Evolutionary conservation across 2,888 invertebrate genomes (phyloP).

Genomic region (Kuschelorhynchus macadamiae): DNA sequence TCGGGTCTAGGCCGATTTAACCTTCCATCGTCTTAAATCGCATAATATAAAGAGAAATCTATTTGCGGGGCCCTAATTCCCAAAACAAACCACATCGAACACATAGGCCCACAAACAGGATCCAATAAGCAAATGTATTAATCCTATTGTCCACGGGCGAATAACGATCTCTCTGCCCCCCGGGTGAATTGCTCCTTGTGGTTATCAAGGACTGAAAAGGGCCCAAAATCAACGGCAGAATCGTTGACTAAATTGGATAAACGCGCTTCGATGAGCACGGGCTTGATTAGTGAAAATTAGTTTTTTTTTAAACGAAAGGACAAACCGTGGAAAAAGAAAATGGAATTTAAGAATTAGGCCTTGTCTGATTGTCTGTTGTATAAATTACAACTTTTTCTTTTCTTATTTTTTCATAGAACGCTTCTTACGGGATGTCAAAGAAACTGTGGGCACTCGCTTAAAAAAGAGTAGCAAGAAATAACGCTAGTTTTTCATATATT

Average conservation of each 20-base stretch:
- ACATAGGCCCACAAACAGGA: conserved; percentile 42
- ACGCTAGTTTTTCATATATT: too few relatives aligned
- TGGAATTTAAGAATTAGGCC: neutral
- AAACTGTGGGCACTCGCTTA: too few relatives aligned
- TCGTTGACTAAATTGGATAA: conserved; percentile 46
- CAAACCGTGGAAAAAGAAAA: conserved; percentile 1
- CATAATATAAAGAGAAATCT: conserved; percentile 34
- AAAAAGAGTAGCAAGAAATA: too few relatives aligned
- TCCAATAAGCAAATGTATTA: conserved; percentile 51
- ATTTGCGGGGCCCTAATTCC: conserved; percentile 35
- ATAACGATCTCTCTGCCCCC: conserved; percentile 28
- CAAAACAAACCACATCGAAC: conserved; percentile 42
- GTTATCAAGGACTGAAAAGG: conserved; percentile 35
- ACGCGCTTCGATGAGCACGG: conserved; percentile 38
- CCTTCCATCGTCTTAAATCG: conserved; percentile 20
- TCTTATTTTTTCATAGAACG: too few relatives aligned
- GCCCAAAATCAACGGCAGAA: conserved; percentile 37
- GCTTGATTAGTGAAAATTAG: conserved; percentile 44
- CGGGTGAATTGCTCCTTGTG: conserved; percentile 23
- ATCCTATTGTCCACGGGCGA: conserved; percentile 46
- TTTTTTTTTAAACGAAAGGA: conserved; percentile 27
- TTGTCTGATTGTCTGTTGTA: too few relatives aligned
- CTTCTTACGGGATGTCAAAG: too few relatives aligned
- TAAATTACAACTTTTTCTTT: too few relatives aligned
- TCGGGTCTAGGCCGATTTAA: conserved; percentile 22